Evolutionary conservation across 1,140 invertebrate species (phyloP).

Genomic region (Drosophila pseudoananassae): DNA sequence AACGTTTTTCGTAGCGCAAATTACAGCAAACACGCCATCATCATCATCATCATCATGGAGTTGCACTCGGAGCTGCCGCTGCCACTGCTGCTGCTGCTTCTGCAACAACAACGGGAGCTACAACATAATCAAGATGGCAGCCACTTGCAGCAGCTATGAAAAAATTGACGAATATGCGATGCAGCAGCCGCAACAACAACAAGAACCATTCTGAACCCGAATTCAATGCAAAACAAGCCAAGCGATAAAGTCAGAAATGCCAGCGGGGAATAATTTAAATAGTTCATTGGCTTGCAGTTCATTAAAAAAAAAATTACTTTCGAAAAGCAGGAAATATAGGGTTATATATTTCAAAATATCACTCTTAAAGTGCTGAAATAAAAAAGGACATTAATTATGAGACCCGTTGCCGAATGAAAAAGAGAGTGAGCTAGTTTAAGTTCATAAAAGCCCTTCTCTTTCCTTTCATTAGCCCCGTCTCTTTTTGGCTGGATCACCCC

Average conservation of each 20-base stretch:
- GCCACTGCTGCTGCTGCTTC: slow-evolving; percentile 50
- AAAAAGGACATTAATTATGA: slow-evolving; percentile 76
- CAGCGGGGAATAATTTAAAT: slow-evolving; percentile 7
- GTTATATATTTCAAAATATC: no score
- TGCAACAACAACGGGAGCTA: slow-evolving; percentile 59
- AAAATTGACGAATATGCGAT: slow-evolving; percentile 81
- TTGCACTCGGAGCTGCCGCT: slow-evolving; percentile 51
- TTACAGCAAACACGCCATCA: slow-evolving; percentile 82
- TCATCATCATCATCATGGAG: slow-evolving; percentile 61
- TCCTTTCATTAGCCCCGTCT: background rate
- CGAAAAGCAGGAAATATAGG: background rate
- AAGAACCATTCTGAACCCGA: slow-evolving; percentile 77
- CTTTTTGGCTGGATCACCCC: slow-evolving; percentile 14
- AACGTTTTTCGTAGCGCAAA: slow-evolving; percentile 82
- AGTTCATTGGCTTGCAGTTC: background rate
- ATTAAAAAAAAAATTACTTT: no score
- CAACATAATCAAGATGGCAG: slow-evolving; percentile 82
- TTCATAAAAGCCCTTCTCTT: slow-evolving; percentile 4
- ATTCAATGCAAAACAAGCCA: slow-evolving; percentile 78
- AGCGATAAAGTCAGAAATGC: slow-evolving; percentile 36
- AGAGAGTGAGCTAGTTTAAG: slow-evolving; percentile 11
- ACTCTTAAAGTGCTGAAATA: slow-evolving; percentile 16
- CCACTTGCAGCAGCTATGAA: slow-evolving; percentile 67
- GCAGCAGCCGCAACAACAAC: slow-evolving; percentile 57
- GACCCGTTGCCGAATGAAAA: slow-evolving; percentile 51